Conservation (phyloP, 2,797 vertebrate genomes). For the Phalanger gymnotis region DNA sequence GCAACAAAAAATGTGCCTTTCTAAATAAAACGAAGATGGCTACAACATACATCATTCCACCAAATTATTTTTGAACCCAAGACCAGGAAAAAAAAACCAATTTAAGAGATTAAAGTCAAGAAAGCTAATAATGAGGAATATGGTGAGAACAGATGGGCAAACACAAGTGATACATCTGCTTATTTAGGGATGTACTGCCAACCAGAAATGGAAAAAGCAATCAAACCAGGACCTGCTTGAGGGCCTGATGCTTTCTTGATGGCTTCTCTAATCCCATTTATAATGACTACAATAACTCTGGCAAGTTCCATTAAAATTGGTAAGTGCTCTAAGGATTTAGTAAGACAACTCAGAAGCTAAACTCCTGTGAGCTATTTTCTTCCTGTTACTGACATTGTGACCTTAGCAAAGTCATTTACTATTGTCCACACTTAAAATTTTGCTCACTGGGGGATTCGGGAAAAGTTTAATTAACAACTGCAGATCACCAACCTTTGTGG, state of each 20-base stretch:
- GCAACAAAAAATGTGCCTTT: not conserved
- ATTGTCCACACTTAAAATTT: not conserved
- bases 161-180: not conserved
- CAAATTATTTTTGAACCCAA: not conserved
- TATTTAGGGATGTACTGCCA: not conserved
- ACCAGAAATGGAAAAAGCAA: not conserved
- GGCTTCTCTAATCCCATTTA: not conserved
- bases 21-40: not conserved
- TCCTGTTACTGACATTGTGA: fast-evolving
- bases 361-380: not conserved
- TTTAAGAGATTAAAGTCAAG: not conserved
- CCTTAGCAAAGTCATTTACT: not conserved
- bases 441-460: too few relatives aligned
- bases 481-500: not conserved
- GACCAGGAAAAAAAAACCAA: not conserved
- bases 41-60: not conserved
- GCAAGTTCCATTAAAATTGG: not conserved
- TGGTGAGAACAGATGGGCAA: not conserved
- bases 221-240: not conserved
- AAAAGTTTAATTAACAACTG: not conserved
- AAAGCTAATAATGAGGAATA: not conserved
- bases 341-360: not conserved
- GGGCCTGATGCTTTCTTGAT: not conserved
- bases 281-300: not conserved
- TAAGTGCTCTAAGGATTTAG: not conserved